Conservation (phyloP, 2,797 vertebrate genomes). For the Schizothorax lantsangensis region DNA sequence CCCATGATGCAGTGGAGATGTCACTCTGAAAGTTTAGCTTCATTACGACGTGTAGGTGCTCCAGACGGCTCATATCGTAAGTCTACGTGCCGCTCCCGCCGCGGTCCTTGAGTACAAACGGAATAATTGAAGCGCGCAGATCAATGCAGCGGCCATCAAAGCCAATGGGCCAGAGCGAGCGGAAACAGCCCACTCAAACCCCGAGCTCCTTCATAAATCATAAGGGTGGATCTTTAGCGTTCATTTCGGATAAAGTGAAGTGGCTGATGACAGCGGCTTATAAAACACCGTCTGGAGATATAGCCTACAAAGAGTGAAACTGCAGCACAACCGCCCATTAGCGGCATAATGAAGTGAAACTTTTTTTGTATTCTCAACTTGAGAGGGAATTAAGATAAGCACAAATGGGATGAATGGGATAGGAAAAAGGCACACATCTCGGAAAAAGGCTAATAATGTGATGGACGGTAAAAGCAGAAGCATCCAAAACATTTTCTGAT, state of each 20-base stretch:
- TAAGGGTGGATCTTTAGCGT: conserved; percentile 18
- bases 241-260: neutral
- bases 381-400: neutral
- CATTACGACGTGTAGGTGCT: neutral
- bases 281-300: conserved; percentile 21
- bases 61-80: conserved; percentile 1
- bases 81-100: neutral
- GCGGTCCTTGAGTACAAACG: conserved; percentile 14
- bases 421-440: neutral
- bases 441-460: neutral
- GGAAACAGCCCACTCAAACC: conserved; percentile 5
- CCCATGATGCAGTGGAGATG: neutral
- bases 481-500: neutral
- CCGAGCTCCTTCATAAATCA: conserved; percentile 29
- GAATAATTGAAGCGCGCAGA: conserved; percentile 34
- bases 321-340: conserved; percentile 2
- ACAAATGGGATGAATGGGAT: neutral
- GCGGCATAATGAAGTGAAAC: conserved; percentile 32
- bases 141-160: conserved; percentile 37
- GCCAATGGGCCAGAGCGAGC: conserved; percentile 26
- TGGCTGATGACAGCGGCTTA: neutral
- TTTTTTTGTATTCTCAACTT: neutral
- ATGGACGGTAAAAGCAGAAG: neutral
- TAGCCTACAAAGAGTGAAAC: conserved; percentile 13
- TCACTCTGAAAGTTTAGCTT: conserved; percentile 22